Evolutionary conservation across 2,797 vertebrate species (phyloP), one percentile per base, ranked within the genome.

Genomic region (Crocodylus rhombifer): DNA sequence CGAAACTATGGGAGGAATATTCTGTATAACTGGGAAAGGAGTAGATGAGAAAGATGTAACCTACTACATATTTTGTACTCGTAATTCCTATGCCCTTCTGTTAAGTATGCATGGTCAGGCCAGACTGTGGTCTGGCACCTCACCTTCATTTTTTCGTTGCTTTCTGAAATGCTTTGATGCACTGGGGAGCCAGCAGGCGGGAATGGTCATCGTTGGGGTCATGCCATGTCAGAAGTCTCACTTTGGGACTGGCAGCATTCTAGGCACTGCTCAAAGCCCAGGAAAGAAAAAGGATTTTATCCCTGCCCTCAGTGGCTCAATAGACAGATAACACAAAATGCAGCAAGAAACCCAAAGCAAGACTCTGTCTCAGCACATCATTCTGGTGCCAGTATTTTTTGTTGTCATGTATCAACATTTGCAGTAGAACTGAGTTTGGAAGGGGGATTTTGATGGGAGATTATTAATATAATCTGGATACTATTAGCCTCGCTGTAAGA

Each of bases 301-400:
- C 16, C 64, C 23, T 79, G 64, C 51, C 18, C 23, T 79, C 14
- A 51, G 36, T 21, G 42, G 14, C 69, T 73, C 33, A 73, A 51
- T 73, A 73, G 36, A 15, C 23, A 71, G 26, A 58, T 57, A 77
- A 65, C 56, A 74, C 57, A 75, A 90, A 91, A 81, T 36, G 36
- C 67, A 0, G 0, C 1, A 18, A 11, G 4, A 16, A 14, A 0
- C 63, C 25, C 25, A 26, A 0, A 12, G 79, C 79, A 82, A 64
- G 36, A 57, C 75, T 62, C 42, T 5, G 0, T 86, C 89, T 62
- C 80, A 73, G 60, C 69, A 61, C 60, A 36, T 74, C 71, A 87
- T 63, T 65, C 4, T 0, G 14, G 1, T 2, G 14, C 51, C 64
- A 56, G 30, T 0, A 1, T 57, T 55, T 51, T 87, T 86, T 88